Evolutionary conservation across 2,113 vertebrate genomes (phyloP).

Genomic region (Pangasianodon hypophthalmus): DNA sequence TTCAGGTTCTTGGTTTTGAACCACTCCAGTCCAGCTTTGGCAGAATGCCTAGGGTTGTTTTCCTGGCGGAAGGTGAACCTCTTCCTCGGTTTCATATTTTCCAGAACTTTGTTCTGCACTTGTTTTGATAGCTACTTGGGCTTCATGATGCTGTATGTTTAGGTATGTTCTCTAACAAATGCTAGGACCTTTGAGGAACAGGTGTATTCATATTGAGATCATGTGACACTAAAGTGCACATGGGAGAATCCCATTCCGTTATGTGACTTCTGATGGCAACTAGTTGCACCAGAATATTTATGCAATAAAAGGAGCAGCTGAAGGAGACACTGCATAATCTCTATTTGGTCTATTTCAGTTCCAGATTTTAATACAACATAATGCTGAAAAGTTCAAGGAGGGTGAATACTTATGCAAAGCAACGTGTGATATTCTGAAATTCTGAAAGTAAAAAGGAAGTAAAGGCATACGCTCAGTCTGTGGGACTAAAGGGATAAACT

Average conservation of each 20-base stretch:
- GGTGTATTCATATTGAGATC: background rate
- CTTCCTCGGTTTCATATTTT: background rate
- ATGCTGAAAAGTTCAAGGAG: background rate
- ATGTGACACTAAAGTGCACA: background rate
- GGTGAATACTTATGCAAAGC: background rate
- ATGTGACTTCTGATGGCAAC: background rate
- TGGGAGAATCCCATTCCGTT: background rate
- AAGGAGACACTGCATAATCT: background rate
- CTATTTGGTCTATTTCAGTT: background rate
- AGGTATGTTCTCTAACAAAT: background rate
- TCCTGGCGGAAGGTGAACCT: background rate
- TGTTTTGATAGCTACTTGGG: background rate
- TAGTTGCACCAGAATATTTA: background rate
- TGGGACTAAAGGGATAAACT: slow-evolving; percentile 92
- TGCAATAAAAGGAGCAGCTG: background rate
- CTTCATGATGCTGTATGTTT: background rate
- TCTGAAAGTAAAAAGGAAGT: background rate
- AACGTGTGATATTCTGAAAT: background rate
- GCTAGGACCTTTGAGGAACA: background rate
- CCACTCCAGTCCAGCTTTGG: background rate
- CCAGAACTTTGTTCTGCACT: background rate
- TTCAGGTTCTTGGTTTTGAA: background rate
- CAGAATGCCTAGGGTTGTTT: background rate
- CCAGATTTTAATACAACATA: too few relatives aligned
- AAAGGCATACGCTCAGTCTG: slow-evolving; percentile 84